These are phyloP conservation scores for Choreutis nemorana DNA, from an alignment of 2,888 invertebrate species.

Conservation along the genomic window DNA sequence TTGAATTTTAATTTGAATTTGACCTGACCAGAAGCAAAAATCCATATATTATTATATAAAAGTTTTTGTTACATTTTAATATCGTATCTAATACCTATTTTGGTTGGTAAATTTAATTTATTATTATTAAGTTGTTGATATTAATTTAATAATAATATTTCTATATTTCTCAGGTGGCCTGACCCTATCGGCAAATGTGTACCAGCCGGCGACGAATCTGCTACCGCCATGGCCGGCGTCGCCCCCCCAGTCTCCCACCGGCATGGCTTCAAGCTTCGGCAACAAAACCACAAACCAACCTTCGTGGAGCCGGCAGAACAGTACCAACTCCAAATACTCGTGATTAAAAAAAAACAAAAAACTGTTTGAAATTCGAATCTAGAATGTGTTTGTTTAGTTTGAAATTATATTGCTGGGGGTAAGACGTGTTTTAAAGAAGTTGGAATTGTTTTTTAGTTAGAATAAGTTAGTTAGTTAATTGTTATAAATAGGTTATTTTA, in stretches of 20 bases:
- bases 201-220: slow-evolving; percentile 53
- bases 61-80: too few species aligned
- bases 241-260: slow-evolving; percentile 36
- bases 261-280: slow-evolving; percentile 25
- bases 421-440: too few species aligned
- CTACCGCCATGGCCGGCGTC: slow-evolving; percentile 38
- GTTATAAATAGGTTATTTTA: too few species aligned
- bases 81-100: too few species aligned
- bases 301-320: slow-evolving; percentile 37
- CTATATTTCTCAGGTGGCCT: slow-evolving; percentile 40
- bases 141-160: too few species aligned
- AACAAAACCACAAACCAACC: slow-evolving; percentile 14
- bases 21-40: too few species aligned
- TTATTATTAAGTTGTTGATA: background rate
- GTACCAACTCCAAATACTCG: slow-evolving; percentile 32
- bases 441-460: too few species aligned
- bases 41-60: too few species aligned
- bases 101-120: background rate
- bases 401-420: too few species aligned
- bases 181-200: slow-evolving; percentile 41
- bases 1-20: too few species aligned
- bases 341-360: slow-evolving; percentile 14
- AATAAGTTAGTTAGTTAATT: too few species aligned
- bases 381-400: too few species aligned
- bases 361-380: background rate